Percentiles rank a stretch among this genome's conserved stretches.
Conservation (phyloP, 2,797 vertebrate genomes). For the Pipistrellus pipistrellus region DNA sequence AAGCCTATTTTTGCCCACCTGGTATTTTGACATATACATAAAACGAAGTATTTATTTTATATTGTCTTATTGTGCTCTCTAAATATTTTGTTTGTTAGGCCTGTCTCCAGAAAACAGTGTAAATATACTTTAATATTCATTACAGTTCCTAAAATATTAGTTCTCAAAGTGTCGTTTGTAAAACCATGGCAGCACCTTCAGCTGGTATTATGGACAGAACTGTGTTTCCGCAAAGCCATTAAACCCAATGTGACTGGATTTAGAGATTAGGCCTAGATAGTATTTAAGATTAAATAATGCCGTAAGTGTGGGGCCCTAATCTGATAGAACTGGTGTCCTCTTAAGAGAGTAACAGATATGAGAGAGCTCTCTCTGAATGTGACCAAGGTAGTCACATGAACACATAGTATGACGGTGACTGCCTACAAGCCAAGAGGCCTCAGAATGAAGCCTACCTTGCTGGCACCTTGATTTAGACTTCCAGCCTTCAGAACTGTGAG, state of each 20-base stretch:
- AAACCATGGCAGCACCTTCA: too few relatives aligned
- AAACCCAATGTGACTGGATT: background rate
- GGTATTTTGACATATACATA: too few relatives aligned
- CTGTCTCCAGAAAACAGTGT: too few relatives aligned
- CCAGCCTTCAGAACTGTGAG: background rate
- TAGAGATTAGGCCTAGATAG: background rate
- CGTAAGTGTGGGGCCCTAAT: background rate
- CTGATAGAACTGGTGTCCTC: background rate
- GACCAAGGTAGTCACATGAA: background rate
- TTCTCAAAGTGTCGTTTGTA: too few relatives aligned
- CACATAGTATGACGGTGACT: background rate
- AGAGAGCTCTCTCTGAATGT: background rate
- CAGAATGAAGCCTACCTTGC: background rate
- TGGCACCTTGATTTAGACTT: background rate
- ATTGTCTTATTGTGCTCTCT: too few relatives aligned
- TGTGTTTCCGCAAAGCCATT: too few relatives aligned
- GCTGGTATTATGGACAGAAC: too few relatives aligned
- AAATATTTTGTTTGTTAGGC: too few relatives aligned
- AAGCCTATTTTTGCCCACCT: too few relatives aligned
- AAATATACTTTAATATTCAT: too few relatives aligned
- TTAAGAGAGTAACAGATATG: background rate
- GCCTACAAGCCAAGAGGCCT: background rate
- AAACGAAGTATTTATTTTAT: too few relatives aligned
- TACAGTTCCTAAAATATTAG: too few relatives aligned
- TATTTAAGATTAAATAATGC: background rate